Evolutionary conservation across 1,140 invertebrate species (phyloP), one percentile per base, ranked within the genome.

Genomic region (Sycophila sp.): DNA sequence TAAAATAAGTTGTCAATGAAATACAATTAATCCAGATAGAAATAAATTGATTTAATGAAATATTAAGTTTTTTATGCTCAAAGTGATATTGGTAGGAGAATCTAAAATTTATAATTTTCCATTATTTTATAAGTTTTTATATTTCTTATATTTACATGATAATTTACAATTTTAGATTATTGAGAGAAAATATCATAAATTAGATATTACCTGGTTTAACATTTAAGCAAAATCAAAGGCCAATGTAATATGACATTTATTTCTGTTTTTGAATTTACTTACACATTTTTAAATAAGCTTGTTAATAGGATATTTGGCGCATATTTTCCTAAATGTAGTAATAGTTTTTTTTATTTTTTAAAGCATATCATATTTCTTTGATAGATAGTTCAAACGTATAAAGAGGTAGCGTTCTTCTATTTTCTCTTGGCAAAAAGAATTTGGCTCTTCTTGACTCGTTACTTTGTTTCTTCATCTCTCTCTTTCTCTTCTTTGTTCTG

Each of bases 111-210:
- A n/a, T n/a, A n/a, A n/a, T 47, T 62, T 62, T 62, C 10, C 15
- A 34, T 40, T 58, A 24, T 34, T 68, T 47, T 68, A 34, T 68
- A 59, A 71, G 63, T 67, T 45, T 40, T 19, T 32, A 24, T 65
- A 67, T 74, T 69, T n/a, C n/a, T n/a, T 62, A 55, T 73, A 74
- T 73, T 66, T 75, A 75, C 72, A 75, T 73, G 73, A 69, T 62
- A 74, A 66, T 66, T 19, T 66, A 66, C 63, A 66, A 17, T 40
- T 55, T 66, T 66, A 24, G 11, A 19, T 40, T 66, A 42, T 10
- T 66, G 26, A 55, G 59, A 68, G 26, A 59, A 68, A 58, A 3
- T 15, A 47, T 68, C n/a, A n/a, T n/a, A n/a, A n/a, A n/a, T n/a
- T 32, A 58, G 59, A 7, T 24, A 45, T 51, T 40, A 62, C 55